Percentiles rank a stretch among this genome's conserved stretches.
phyloP scores from a whole-genome alignment of 2,888 invertebrate species.

The Tipula vernalis region DNA sequence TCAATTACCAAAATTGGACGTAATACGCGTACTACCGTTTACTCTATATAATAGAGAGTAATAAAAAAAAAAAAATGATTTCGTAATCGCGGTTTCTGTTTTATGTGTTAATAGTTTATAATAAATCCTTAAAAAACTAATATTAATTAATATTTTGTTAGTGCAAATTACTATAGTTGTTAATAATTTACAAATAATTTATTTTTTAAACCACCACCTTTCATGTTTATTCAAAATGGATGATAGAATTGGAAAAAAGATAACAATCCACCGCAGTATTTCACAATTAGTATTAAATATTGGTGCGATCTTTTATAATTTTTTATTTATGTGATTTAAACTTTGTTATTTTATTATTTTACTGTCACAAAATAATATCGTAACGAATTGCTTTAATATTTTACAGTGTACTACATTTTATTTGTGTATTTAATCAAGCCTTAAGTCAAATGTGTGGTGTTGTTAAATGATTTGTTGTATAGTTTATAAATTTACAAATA shows the following conservation, averaged over 20 bases:
- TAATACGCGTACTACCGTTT: neutral
- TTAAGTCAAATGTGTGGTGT: neutral
- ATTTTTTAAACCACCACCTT: neutral
- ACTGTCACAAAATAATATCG: neutral
- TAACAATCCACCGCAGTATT: constrained; percentile 28
- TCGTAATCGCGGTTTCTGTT: neutral
- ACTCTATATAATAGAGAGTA: neutral
- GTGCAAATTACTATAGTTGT: neutral
- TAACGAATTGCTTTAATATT: neutral
- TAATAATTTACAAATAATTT: neutral
- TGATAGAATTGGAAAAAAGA: neutral
- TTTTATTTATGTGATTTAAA: neutral
- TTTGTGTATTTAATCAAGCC: neutral
- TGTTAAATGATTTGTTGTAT: neutral
- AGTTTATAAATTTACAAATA: neutral
- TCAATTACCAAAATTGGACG: neutral
- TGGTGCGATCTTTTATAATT: constrained; percentile 21
- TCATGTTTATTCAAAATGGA: constrained; percentile 10
- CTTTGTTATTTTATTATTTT: neutral
- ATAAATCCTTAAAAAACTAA: neutral
- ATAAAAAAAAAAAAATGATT: neutral
- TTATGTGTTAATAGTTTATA: neutral
- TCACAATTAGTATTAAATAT: constrained; percentile 33
- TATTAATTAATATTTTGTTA: neutral
- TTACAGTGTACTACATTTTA: neutral